A percentile compares a stretch with the other conserved stretches of the same genome.
Conservation (phyloP, 2,797 vertebrate genomes). For the Phrynocephalus guinanensis region DNA sequence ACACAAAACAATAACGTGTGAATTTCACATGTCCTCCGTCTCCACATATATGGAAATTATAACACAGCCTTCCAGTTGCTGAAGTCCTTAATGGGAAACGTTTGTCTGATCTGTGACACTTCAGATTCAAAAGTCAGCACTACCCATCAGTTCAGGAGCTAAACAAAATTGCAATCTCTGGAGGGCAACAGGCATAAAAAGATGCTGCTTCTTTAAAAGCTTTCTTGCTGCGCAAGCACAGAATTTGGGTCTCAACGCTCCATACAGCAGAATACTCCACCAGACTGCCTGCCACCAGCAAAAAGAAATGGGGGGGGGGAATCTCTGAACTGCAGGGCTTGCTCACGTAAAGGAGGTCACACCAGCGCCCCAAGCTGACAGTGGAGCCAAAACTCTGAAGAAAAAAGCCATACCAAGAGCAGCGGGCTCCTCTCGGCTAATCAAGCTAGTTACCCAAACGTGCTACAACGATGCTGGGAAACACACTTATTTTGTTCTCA, state of each 20-base stretch:
- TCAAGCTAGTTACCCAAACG: constrained; percentile 37
- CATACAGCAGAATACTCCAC: constrained; percentile 27
- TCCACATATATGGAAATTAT: constrained; percentile 16
- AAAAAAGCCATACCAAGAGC: constrained; percentile 42
- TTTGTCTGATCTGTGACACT: constrained; percentile 23
- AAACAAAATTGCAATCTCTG: constrained; percentile 34
- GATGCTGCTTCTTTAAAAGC: neutral
- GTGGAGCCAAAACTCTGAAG: constrained; percentile 52
- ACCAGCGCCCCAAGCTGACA: constrained; percentile 51
- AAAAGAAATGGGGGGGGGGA: neutral
- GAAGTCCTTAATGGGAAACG: constrained; percentile 18
- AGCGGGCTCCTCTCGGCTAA: constrained; percentile 59
- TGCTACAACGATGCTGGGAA: constrained; percentile 32
- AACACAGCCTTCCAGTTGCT: constrained; percentile 20
- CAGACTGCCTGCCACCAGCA: neutral
- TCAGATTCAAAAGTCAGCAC: constrained; percentile 34
- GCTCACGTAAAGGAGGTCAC: constrained; percentile 55
- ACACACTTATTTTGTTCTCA: constrained; percentile 24
- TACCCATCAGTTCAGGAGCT: constrained; percentile 39
- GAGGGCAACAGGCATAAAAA: constrained; percentile 34
- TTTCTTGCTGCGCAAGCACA: neutral
- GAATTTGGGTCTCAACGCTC: constrained; percentile 43
- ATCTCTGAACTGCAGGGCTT: constrained; percentile 36
- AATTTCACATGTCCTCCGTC: neutral
- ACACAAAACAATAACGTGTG: constrained; percentile 11